Base-by-base conservation (phyloP, 2,113 vertebrate genomes). In the Callospermophilus lateralis region DNA sequence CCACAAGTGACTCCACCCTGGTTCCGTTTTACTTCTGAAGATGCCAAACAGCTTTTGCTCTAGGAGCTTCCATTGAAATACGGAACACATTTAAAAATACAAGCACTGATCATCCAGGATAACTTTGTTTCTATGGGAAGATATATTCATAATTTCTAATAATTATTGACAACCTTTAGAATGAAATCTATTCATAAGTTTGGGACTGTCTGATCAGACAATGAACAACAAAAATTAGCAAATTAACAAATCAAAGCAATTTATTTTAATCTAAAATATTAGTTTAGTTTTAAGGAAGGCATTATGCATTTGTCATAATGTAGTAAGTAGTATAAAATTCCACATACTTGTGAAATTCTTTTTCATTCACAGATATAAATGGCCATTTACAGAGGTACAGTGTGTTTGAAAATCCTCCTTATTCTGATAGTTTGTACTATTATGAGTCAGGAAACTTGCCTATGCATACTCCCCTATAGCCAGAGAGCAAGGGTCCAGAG, bases 21-120 rank as follows among this genome's bases (percentile, higher is more conserved):
- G 63, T 70, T 87, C 61, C 39, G 39, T 95, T 95, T 89, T 53
- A 65, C 19, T 72, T 89, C 63, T 91, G 73, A 96, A 83, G 92
- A 89, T 91, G 77, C 67, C 92, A 97, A 94, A 77, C n/a, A 85
- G 84, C 53, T 74, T 90, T 86, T 84, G 84, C 84, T 96, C 92
- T 32, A 93, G 39, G 42, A 97, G 73, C 55, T 85, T 83, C 83
- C 45, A 53, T 26, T 76, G 74, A 70, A 89, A 94, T 55, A 51
- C 34, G 72, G 91, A 94, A 73, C 37, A 74, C 74, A 95, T 58
- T 91, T 93, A 84, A 63, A 96, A 93, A 94, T 76, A 70, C 7
- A 89, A 93, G 83, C 88, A 84, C 22, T 58, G 77, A 88, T 90
- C 81, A 91, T 34, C 28, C 37, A 58, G 6, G 11, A 32, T 58